Conservation (phyloP, 1,140 invertebrate genomes). For the Tachypleus tridentatus region DNA sequence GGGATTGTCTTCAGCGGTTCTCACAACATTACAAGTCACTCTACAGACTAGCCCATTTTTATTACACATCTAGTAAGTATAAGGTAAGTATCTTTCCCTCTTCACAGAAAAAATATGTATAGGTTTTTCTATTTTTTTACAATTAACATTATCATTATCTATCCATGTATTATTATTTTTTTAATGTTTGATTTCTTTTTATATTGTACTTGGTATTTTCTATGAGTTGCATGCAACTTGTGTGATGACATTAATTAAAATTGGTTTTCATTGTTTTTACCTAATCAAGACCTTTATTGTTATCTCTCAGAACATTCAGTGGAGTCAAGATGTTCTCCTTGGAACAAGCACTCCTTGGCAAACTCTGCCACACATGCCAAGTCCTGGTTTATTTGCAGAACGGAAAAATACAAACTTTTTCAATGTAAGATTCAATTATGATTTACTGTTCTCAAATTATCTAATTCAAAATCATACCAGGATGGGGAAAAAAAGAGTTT, state of each 20-base stretch:
- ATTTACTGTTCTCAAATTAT: too few relatives aligned
- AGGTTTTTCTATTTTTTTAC: conserved; percentile 8
- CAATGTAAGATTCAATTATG: conserved; percentile 45
- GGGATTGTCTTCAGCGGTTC: conserved; percentile 70
- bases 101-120: background rate
- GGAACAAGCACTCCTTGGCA: conserved; percentile 7
- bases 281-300: conserved; percentile 16
- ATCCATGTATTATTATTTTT: background rate
- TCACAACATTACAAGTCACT: conserved; percentile 86
- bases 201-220: background rate
- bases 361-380: conserved; percentile 35
- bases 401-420: conserved; percentile 78
- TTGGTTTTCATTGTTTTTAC: too few relatives aligned
- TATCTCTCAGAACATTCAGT: conserved; percentile 47
- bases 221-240: too few relatives aligned
- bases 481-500: too few relatives aligned
- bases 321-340: conserved; percentile 56
- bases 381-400: conserved; percentile 69
- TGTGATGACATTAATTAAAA: too few relatives aligned
- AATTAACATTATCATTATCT: background rate
- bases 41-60: conserved; percentile 73
- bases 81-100: conserved; percentile 27
- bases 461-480: too few relatives aligned
- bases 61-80: conserved; percentile 51
- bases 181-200: background rate